Evolutionary conservation across 2,888 invertebrate species (phyloP).

Genomic region (Copidosoma aretas): DNA sequence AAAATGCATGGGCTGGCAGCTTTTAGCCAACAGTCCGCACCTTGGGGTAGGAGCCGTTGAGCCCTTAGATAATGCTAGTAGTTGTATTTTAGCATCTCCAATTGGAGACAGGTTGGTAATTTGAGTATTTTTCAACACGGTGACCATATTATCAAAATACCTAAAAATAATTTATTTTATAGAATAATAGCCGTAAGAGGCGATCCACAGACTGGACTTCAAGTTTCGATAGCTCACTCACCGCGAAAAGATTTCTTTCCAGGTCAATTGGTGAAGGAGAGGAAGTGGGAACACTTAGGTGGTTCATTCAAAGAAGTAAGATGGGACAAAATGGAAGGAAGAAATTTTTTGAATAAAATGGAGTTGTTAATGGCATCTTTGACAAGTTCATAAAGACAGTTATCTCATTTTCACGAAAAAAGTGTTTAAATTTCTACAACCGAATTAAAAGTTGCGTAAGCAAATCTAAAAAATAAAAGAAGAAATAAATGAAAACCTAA

Average conservation of each 20-base stretch:
- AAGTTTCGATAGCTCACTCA: constrained; percentile 88
- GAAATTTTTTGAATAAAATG: constrained; percentile 95
- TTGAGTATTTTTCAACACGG: constrained; percentile 1
- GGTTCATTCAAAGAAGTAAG: constrained; percentile 90
- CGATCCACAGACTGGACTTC: constrained; percentile 82
- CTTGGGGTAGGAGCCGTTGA: constrained; percentile 90
- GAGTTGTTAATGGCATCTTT: constrained; percentile 92
- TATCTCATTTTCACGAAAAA: neutral
- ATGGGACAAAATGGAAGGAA: constrained; percentile 94
- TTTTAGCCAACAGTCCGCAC: constrained; percentile 86
- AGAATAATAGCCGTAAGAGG: constrained; percentile 89
- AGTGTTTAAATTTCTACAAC: neutral
- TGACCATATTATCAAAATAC: neutral
- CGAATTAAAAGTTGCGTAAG: neutral
- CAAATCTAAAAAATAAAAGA: neutral
- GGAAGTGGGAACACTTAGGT: constrained; percentile 94
- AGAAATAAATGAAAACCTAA: neutral
- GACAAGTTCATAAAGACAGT: constrained; percentile 71
- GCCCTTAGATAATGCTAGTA: constrained; percentile 90
- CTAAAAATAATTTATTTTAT: constrained; percentile 14
- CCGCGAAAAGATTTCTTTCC: constrained; percentile 88
- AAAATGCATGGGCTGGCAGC: constrained; percentile 95
- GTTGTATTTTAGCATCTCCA: constrained; percentile 89
- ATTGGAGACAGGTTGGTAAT: constrained; percentile 72
- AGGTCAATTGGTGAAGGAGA: constrained; percentile 84